These are phyloP conservation scores for Capromys pilorides DNA, from an alignment of 2,797 vertebrate species.

Conservation along the genomic window DNA sequence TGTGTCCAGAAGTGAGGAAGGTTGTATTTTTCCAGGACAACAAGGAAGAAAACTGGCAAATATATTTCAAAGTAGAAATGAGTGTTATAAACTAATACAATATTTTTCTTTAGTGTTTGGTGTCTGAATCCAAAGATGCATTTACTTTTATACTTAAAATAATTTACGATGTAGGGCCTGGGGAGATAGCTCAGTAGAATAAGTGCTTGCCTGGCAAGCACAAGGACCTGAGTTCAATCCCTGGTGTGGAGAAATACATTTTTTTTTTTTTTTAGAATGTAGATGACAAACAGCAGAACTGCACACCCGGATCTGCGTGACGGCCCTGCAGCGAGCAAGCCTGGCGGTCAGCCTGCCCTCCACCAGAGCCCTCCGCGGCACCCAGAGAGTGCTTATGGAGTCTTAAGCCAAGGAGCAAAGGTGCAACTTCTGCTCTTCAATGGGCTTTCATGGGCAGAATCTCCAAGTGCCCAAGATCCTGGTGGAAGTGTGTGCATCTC, in stretches of 20 bases:
- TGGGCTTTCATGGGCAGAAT: constrained; percentile 9
- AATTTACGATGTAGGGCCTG: not conserved
- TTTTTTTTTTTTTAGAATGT: not conserved
- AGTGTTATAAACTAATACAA: not conserved
- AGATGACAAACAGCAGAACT: not conserved
- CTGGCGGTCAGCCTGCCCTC: constrained; percentile 34
- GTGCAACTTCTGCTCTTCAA: constrained; percentile 47
- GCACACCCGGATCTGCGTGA: not conserved
- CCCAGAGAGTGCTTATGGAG: constrained; percentile 10
- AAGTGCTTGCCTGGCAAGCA: too few species aligned
- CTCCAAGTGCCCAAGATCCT: constrained; percentile 33
- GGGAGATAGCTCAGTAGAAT: too few species aligned
- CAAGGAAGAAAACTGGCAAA: not conserved
- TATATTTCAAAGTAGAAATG: constrained; percentile 41
- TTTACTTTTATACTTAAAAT: constrained; percentile 36
- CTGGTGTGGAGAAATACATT: too few species aligned
- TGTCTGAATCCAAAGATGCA: not conserved
- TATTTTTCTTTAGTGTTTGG: not conserved
- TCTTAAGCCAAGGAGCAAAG: constrained; percentile 51
- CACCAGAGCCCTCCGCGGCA: constrained; percentile 22
- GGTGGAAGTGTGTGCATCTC: constrained; percentile 35
- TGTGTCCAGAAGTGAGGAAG: not conserved
- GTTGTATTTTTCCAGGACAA: not conserved
- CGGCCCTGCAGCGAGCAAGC: not conserved
- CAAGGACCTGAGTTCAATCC: too few species aligned